phyloP scores from a whole-genome alignment of 1,140 invertebrate genomes.

The Drosophila sp. region DNA sequence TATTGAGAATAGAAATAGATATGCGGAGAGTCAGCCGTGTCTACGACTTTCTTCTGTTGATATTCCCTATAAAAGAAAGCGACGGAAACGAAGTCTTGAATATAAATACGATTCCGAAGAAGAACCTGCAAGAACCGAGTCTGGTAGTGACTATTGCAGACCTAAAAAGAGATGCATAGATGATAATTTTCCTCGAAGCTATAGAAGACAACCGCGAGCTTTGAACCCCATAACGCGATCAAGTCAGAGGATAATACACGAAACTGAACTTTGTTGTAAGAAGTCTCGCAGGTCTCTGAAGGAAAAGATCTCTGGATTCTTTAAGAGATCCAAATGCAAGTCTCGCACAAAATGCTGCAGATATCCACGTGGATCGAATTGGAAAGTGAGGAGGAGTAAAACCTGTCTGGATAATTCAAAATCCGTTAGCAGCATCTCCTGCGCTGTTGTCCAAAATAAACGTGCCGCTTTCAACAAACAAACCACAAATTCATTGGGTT shows the following conservation, averaged over 20 bases:
- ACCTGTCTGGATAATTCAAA: background rate
- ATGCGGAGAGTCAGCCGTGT: background rate
- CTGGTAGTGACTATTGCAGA: conserved; percentile 16
- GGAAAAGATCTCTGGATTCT: conserved; percentile 31
- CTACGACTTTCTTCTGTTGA: conserved; percentile 16
- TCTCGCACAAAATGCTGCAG: background rate
- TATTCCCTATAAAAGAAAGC: conserved; percentile 42
- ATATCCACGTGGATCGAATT: background rate
- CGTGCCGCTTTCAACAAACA: background rate
- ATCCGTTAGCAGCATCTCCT: background rate
- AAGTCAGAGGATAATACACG: background rate
- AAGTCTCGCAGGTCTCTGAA: conserved; percentile 8
- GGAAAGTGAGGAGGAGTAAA: background rate
- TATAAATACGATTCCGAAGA: background rate
- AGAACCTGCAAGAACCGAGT: conserved; percentile 14
- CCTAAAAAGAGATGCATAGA: background rate
- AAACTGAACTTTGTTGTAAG: background rate
- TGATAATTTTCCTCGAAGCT: background rate
- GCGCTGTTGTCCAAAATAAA: background rate
- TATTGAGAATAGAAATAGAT: background rate
- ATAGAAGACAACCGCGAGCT: too few relatives aligned
- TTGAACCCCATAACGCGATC: background rate
- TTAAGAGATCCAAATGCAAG: conserved; percentile 37
- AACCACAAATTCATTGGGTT: background rate
- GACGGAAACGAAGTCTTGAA: background rate